Evolutionary conservation across 2,113 vertebrate species (phyloP).

Genomic region (Oryzias javanicus): DNA sequence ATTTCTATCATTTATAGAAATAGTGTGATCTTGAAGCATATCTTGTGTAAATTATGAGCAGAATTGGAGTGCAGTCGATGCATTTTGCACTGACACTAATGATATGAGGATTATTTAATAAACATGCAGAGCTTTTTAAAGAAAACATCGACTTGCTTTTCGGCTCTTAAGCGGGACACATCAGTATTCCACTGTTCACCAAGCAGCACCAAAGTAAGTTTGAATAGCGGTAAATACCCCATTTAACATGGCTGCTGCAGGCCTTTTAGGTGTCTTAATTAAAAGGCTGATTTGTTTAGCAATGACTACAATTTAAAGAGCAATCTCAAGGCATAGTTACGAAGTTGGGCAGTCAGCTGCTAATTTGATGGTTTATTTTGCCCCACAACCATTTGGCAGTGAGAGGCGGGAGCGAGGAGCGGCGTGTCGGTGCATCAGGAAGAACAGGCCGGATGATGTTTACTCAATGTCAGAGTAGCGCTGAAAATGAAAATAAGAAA

Average conservation of each 20-base stretch:
- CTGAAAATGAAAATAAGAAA: conserved; percentile 66
- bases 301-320: conserved; percentile 53
- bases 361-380: conserved; percentile 29
- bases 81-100: background rate
- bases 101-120: background rate
- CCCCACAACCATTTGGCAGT: background rate
- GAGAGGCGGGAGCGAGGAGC: conserved; percentile 5
- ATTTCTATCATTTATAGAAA: no score
- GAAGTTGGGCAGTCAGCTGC: conserved; percentile 15
- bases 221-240: conserved; percentile 17
- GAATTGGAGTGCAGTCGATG: no score
- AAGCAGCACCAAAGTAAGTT: conserved; percentile 11
- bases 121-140: conserved; percentile 2
- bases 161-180: background rate
- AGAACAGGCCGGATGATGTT: background rate
- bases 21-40: no score
- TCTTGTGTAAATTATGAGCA: no score
- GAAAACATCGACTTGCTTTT: conserved; percentile 2
- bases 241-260: conserved; percentile 24
- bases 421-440: conserved; percentile 17
- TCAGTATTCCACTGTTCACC: conserved; percentile 10
- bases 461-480: conserved; percentile 48
- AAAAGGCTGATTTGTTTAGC: conserved; percentile 44
- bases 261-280: conserved; percentile 46
- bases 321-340: conserved; percentile 44